These are phyloP conservation scores for Drosophila lowei DNA, from an alignment of 1,140 invertebrate genomes.

Conservation along the genomic window DNA sequence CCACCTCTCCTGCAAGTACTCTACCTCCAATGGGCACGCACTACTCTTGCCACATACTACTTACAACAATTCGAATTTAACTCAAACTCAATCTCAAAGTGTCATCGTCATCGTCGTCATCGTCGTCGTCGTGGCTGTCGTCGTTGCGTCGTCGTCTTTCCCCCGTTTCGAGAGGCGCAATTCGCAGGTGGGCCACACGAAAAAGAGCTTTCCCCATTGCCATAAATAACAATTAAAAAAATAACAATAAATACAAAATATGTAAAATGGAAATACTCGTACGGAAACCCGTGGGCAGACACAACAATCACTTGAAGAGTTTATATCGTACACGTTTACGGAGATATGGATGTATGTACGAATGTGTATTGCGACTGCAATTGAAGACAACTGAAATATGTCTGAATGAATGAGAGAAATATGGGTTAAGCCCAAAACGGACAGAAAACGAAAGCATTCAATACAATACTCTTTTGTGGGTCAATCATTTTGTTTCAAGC, in stretches of 20 bases:
- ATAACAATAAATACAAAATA: slow-evolving; percentile 36
- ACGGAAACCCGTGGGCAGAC: slow-evolving; percentile 33
- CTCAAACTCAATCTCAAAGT: slow-evolving; percentile 26
- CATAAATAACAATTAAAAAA: slow-evolving; percentile 52
- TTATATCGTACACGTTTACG: slow-evolving; percentile 21
- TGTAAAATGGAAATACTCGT: slow-evolving; percentile 33
- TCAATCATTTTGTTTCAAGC: not conserved
- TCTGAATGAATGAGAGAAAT: slow-evolving; percentile 21
- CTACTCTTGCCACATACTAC: slow-evolving; percentile 22
- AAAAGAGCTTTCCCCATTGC: slow-evolving; percentile 42
- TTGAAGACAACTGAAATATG: slow-evolving; percentile 18
- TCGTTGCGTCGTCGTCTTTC: slow-evolving; percentile 14
- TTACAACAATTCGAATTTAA: slow-evolving; percentile 17
- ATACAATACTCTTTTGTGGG: slow-evolving; percentile 8
- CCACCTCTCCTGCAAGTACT: not conserved
- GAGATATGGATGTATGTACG: not conserved
- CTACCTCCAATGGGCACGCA: no score
- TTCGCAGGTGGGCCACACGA: slow-evolving; percentile 29
- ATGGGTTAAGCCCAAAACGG: slow-evolving; percentile 21
- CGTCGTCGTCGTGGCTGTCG: not conserved
- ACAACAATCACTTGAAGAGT: slow-evolving; percentile 32
- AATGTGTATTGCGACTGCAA: slow-evolving; percentile 15
- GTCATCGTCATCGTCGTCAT: slow-evolving; percentile 7
- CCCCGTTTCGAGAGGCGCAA: slow-evolving; percentile 9
- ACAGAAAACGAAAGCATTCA: slow-evolving; percentile 7